These are phyloP conservation scores for Lepidothrix coronata DNA, from an alignment of 2,113 vertebrate genomes.

Conservation along the genomic window DNA sequence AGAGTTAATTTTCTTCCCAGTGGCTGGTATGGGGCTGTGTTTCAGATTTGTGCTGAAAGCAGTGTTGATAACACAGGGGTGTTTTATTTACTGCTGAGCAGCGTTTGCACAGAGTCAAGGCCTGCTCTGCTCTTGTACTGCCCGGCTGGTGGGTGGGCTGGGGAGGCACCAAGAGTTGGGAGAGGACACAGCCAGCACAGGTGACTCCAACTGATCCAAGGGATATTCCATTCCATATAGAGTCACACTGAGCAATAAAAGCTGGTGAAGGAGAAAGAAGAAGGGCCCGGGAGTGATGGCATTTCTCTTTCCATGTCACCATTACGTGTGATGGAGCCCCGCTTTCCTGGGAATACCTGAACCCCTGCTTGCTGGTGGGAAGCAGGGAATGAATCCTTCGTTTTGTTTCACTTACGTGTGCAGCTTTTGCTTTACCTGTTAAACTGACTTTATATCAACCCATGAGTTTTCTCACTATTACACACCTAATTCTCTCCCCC, in stretches of 20 bases:
- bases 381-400: neutral
- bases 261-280: neutral
- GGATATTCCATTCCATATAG: accelerated
- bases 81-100: neutral
- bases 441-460: neutral
- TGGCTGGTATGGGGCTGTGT: neutral
- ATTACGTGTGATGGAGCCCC: accelerated
- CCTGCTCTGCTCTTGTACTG: neutral
- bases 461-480: neutral
- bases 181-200: neutral
- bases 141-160: accelerated
- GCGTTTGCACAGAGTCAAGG: accelerated
- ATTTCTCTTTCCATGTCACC: neutral
- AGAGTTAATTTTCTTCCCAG: neutral
- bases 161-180: neutral
- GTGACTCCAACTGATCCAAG: neutral
- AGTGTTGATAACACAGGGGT: neutral
- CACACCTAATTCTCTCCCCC: accelerated
- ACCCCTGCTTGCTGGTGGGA: neutral
- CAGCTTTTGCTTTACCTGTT: neutral
- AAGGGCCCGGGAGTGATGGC: accelerated
- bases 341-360: neutral
- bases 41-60: neutral
- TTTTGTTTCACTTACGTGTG: accelerated
- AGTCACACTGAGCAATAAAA: neutral